Evolutionary conservation across 2,113 vertebrate genomes (phyloP), one percentile per base, ranked within the genome.

Genomic region (Peromyscus californicus): DNA sequence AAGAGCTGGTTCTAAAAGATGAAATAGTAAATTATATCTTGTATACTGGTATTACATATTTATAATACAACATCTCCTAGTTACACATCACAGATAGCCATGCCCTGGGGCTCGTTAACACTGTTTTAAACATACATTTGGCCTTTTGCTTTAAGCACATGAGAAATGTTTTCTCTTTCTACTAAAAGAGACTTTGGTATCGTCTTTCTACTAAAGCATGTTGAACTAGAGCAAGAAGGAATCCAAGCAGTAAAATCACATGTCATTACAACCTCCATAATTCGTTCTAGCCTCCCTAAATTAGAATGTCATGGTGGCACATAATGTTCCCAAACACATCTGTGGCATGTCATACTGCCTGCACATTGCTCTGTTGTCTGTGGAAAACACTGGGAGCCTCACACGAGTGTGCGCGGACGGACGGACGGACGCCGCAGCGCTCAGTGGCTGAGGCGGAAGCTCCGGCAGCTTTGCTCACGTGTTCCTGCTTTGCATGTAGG

Each of bases 401-500:
- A 26, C 48, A 1, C 0, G 6, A 61, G 13, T n/a, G 33, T 69
- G 7, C 45, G 33, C 51, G 51, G 51, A 51, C 10, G 51, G 51
- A 51, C 36, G 65, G 83, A 26, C 12, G 39, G 36, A 74, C 5
- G 15, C 76, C 19, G 61, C 76, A 74, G 78, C 54, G 16, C 45
- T 91, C 96, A 1, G 76, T 51, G 93, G 17, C 61, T 5, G 33
- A 89, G 63, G 48, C 59, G 36, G 42, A 75, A 70, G 42, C 39
- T 10, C 0, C 0, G 0, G 39, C 33, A 42, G 22, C 48, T 83
- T 92, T 70, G 51, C 88, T 75, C 57, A 95, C 36, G 33, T 4
- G 39, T 42, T 69, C 72, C 87, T 83, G 33, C 96, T 97, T 89
- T 95, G 65, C 91, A 79, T 97, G 82, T 97, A 99, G 99, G 99